Base-by-base conservation (phyloP, 2,888 invertebrate genomes). In the Diabrotica balteata region DNA sequence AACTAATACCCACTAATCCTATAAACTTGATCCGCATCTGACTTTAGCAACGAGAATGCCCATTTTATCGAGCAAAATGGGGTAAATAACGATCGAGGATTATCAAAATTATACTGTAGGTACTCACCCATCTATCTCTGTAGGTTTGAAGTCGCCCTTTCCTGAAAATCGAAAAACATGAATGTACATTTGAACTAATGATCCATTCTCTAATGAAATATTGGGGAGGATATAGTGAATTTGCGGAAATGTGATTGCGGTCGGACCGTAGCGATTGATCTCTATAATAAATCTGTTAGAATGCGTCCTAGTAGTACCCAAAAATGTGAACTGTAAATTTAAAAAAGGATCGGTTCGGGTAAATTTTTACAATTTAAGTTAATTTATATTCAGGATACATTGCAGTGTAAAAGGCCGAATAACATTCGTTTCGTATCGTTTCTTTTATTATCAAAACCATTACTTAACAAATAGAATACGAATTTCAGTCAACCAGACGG, bases 61-160 rank as follows among this genome's bases (percentile, higher is more conserved):
- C n/a, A 63, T 53, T 61, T 46, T 53, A 54, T 51, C 45, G 11
- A 58, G 63, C 44, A 54, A 11, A 65, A 54, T 43, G 43, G 43
- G 32, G 58, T 52, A 22, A 61, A 61, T 58, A 68, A 61, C 51
- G 61, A 22, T 57, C 32, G 57, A 46, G 51, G 57, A 65, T 66
- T 64, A 66, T 58, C 46, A 58, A 66, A 66, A 66, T 60, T 51
- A 66, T 49, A 63, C 42, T 46, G 11, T 44, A 32, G 42, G 52
- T 72, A 84, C 90, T 90, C 85, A 93, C 93, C 92, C 92, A 86
- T 93, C 92, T 85, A 93, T 88, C 84, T 93, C 93, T 80, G 92
- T 90, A 84, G 93, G 92, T 87, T 92, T 92, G 87, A 92, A 93
- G 84, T 92, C 92, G 76, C 91, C 91, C 86, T 91, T 90, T 82